Evolutionary conservation across 2,113 vertebrate species (phyloP).

Genomic region (Lepidothrix coronata): DNA sequence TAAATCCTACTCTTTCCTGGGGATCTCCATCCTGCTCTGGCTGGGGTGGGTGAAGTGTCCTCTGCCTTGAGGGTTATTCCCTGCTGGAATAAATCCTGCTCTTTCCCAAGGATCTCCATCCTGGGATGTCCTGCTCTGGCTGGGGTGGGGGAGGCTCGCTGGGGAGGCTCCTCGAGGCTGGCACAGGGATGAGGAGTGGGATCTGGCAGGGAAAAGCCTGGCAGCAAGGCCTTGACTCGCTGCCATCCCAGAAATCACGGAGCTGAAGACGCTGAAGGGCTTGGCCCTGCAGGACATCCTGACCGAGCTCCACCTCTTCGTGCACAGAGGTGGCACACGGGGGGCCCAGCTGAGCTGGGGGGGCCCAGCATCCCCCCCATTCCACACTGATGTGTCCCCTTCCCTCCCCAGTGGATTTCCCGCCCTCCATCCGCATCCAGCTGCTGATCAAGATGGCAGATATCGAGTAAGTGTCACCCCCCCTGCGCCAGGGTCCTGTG

Average conservation of each 20-base stretch:
- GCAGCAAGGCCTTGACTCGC: not conserved
- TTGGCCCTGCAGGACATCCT: constrained; percentile 94
- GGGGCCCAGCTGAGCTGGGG: fast-evolving
- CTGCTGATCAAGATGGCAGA: constrained; percentile 93
- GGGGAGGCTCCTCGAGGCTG: not conserved
- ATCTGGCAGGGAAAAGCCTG: not conserved
- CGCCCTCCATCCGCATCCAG: constrained; percentile 84
- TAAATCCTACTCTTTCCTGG: too few species aligned
- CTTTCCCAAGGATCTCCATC: too few species aligned
- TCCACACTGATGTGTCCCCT: not conserved
- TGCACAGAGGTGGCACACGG: constrained; percentile 86
- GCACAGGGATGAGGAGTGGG: fast-evolving
- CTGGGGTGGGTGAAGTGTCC: constrained; percentile 80
- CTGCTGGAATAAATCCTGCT: too few species aligned
- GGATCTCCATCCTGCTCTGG: too few species aligned
- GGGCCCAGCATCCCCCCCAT: not conserved
- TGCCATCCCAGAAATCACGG: constrained; percentile 80
- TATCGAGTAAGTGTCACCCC: constrained; percentile 84
- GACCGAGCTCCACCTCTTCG: constrained; percentile 89
- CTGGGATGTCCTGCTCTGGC: too few species aligned
- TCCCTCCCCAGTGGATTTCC: constrained; percentile 87
- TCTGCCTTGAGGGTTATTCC: not conserved
- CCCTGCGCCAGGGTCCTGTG: too few species aligned
- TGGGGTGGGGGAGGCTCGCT: fast-evolving
- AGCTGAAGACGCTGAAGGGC: constrained; percentile 93